Conservation (phyloP, 2,113 vertebrate species). For the Sander vitreus region DNA sequence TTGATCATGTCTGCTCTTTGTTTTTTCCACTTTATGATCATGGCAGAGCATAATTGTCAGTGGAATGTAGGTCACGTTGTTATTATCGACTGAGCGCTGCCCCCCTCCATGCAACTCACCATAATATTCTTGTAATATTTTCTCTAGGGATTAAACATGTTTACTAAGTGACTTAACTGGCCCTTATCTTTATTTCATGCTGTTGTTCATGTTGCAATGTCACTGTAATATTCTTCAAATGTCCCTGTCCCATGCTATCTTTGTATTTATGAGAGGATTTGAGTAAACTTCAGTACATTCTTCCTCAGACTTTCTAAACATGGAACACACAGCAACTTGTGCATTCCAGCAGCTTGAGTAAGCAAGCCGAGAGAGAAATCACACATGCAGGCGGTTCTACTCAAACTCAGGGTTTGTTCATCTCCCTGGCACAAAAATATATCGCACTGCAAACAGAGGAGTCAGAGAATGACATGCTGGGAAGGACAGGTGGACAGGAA, state of each 20-base stretch:
- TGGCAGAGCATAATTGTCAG: slow-evolving; percentile 70
- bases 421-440: slow-evolving; percentile 18
- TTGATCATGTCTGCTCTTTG: slow-evolving; percentile 40
- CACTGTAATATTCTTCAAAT: not conserved
- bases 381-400: not conserved
- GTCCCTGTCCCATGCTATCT: not conserved
- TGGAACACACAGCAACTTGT: slow-evolving; percentile 21
- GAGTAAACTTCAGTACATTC: slow-evolving; percentile 6
- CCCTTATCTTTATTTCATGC: not conserved
- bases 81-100: slow-evolving; percentile 44
- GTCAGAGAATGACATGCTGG: slow-evolving; percentile 16
- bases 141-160: not conserved
- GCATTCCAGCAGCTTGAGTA: slow-evolving; percentile 72
- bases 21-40: slow-evolving; percentile 59
- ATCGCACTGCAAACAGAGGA: slow-evolving; percentile 28
- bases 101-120: slow-evolving; percentile 16
- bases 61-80: slow-evolving; percentile 83
- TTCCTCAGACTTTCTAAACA: slow-evolving; percentile 1
- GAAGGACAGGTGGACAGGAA: slow-evolving; percentile 32
- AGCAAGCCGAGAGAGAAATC: slow-evolving; percentile 48
- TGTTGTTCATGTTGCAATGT: not conserved
- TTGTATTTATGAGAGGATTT: not conserved
- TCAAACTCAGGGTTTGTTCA: slow-evolving; percentile 46
- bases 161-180: not conserved
- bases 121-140: slow-evolving; percentile 2